Percentiles rank a stretch among this genome's conserved stretches.
Evolutionary conservation across 2,113 vertebrate genomes (phyloP).

Genomic region (Mola mola): DNA sequence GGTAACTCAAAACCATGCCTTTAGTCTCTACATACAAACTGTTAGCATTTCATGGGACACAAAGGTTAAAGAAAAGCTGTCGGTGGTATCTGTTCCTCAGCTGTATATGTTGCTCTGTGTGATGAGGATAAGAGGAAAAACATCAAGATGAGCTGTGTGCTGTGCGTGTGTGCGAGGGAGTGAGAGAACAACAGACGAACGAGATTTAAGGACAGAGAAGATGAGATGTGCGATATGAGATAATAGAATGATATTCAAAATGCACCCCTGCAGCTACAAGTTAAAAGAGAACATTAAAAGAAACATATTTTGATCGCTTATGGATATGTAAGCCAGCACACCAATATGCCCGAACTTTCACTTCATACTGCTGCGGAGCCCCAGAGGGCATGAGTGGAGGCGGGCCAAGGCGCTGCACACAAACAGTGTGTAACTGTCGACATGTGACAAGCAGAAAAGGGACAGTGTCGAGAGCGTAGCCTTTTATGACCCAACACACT

Average conservation of each 20-base stretch:
- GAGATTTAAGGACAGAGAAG: conserved; percentile 71
- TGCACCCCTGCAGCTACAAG: conserved; percentile 64
- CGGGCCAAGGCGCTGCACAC: conserved; percentile 54
- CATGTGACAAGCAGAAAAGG: conserved; percentile 81
- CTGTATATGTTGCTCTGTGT: conserved; percentile 46
- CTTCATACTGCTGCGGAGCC: conserved; percentile 51
- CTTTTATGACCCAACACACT: conserved; percentile 82
- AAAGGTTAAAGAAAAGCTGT: conserved; percentile 54
- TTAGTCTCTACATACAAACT: conserved; percentile 55
- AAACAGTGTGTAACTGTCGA: conserved; percentile 72
- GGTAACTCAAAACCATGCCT: conserved; percentile 69
- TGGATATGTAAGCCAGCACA: conserved; percentile 68
- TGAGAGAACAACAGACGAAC: conserved; percentile 12
- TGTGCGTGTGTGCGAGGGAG: conserved; percentile 14
- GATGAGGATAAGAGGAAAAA: conserved; percentile 46
- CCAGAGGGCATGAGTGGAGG: conserved; percentile 54
- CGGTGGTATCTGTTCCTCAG: conserved; percentile 57
- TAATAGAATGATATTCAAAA: conserved; percentile 74
- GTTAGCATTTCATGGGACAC: conserved; percentile 61
- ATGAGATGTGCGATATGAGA: conserved; percentile 74
- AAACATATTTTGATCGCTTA: conserved; percentile 71
- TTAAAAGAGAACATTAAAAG: conserved; percentile 72
- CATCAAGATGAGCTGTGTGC: conserved; percentile 42
- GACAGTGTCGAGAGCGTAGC: conserved; percentile 80
- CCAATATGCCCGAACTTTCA: conserved; percentile 61